These are phyloP conservation scores for Scylla paramamosain DNA, from an alignment of 1,140 invertebrate genomes.

Conservation along the genomic window DNA sequence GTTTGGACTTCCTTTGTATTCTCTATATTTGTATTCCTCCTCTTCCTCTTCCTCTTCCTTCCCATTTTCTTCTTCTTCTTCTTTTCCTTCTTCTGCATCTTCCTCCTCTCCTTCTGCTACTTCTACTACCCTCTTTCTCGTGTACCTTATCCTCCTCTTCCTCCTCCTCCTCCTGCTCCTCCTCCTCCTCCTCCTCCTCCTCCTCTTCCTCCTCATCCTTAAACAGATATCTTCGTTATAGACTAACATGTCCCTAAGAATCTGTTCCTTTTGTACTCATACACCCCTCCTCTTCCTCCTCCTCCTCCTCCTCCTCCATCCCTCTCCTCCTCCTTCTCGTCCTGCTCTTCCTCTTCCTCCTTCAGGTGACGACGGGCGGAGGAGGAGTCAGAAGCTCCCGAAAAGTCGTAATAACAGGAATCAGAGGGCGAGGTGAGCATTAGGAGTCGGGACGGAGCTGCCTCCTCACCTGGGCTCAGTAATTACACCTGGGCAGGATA, in stretches of 20 bases:
- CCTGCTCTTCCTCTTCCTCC: neutral
- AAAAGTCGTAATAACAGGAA: constrained; percentile 37
- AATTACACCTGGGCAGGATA: constrained; percentile 39
- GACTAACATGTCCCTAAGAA: neutral
- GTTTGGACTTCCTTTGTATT: no score
- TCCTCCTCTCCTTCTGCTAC: no score
- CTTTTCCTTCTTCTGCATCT: neutral
- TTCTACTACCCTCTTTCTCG: no score
- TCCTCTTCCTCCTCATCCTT: neutral
- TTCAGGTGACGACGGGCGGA: constrained; percentile 28
- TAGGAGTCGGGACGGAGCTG: constrained; percentile 10
- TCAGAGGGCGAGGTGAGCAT: constrained; percentile 41
- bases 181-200: neutral
- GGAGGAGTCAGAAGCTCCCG: constrained; percentile 44
- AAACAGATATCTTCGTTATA: no score
- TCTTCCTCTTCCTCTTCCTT: neutral
- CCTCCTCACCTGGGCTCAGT: constrained; percentile 49
- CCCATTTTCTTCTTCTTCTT: neutral
- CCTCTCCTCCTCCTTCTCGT: neutral
- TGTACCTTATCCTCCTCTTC: neutral
- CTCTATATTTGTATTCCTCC: no score
- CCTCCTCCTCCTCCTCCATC: neutral
- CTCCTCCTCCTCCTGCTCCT: neutral
- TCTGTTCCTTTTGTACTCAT: neutral
- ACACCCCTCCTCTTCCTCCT: neutral